Conservation (phyloP, 2,113 vertebrate species). For the Oostethus manadensis region DNA sequence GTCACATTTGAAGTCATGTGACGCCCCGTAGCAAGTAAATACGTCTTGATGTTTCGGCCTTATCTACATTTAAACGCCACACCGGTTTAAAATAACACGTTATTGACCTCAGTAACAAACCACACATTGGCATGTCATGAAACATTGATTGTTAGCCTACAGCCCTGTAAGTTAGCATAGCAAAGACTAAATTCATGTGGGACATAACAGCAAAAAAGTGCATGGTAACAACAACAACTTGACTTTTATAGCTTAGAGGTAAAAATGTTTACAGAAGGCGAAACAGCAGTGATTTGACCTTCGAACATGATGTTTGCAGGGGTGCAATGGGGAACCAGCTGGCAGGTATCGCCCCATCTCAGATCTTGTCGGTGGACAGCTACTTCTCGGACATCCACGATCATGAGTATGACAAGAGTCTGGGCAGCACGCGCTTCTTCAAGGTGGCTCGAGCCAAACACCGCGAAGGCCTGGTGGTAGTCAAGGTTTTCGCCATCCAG, state of each 20-base stretch:
- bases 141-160: too few relatives aligned
- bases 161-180: too few relatives aligned
- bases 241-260: not conserved
- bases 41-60: not conserved
- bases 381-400: slow-evolving; percentile 97
- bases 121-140: too few relatives aligned
- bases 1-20: slow-evolving; percentile 16
- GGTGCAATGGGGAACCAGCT: slow-evolving; percentile 91
- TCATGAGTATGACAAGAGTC: slow-evolving; percentile 93
- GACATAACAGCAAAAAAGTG: too few relatives aligned
- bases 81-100: not conserved
- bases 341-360: slow-evolving; percentile 93
- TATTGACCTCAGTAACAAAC: too few relatives aligned
- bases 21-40: not conserved
- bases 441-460: slow-evolving; percentile 96
- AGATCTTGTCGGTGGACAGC: slow-evolving; percentile 97
- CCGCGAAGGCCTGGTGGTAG: slow-evolving; percentile 89
- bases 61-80: not conserved
- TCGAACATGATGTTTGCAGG: not conserved
- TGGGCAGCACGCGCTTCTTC: slow-evolving; percentile 96
- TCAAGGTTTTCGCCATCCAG: slow-evolving; percentile 98
- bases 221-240: too few relatives aligned
- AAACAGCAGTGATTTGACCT: too few relatives aligned
- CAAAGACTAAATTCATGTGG: too few relatives aligned
- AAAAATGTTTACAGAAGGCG: not conserved